These are phyloP conservation scores for Germaria angustata DNA, from an alignment of 2,888 invertebrate species.

Conservation along the genomic window DNA sequence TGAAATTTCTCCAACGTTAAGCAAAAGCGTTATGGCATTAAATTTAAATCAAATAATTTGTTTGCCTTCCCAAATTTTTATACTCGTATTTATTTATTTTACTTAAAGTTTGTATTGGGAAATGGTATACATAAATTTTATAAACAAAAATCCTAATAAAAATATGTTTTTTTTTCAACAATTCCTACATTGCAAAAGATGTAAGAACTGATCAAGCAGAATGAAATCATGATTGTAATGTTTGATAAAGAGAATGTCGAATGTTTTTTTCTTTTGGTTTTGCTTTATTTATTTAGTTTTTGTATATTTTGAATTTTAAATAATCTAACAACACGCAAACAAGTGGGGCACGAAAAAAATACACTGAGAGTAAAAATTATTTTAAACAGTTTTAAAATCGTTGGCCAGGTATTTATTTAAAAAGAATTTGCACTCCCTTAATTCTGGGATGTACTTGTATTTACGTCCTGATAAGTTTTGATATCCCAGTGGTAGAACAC, in stretches of 20 bases:
- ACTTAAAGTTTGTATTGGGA: neutral
- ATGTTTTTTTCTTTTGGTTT: neutral
- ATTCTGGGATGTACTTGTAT: too few relatives aligned
- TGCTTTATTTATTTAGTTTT: neutral
- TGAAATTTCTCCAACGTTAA: too few relatives aligned
- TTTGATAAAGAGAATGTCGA: conserved; percentile 22
- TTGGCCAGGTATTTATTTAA: too few relatives aligned
- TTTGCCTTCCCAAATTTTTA: too few relatives aligned
- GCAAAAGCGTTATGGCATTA: too few relatives aligned
- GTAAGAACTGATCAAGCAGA: conserved; percentile 30
- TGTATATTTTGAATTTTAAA: neutral
- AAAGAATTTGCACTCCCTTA: too few relatives aligned
- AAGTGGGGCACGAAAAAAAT: neutral
- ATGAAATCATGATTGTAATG: neutral
- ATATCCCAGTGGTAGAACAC: neutral
- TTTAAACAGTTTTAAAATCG: neutral
- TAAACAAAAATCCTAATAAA: neutral
- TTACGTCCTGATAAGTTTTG: neutral
- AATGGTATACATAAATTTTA: conserved; percentile 10
- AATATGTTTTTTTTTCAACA: neutral
- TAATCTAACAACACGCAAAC: conserved; percentile 18
- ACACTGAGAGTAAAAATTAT: neutral
- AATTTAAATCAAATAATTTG: too few relatives aligned
- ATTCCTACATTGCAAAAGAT: conserved; percentile 23
- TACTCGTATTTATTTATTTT: too few relatives aligned